Percentiles rank a stretch among this genome's conserved stretches.
phyloP scores from a whole-genome alignment of 2,113 vertebrate species.

The Rhineura floridana region DNA sequence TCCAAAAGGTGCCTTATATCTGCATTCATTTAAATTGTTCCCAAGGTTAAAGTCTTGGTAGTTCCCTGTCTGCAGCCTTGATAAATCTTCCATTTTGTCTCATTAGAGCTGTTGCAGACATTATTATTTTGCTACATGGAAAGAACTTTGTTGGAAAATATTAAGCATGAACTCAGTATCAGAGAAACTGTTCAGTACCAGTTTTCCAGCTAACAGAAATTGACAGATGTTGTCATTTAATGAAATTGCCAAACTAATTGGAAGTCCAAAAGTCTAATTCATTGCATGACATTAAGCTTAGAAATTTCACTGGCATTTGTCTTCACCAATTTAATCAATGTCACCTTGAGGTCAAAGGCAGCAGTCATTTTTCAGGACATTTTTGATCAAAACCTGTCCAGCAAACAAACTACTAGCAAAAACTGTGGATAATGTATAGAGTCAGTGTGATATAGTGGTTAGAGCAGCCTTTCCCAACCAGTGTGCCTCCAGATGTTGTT shows the following conservation, averaged over 20 bases:
- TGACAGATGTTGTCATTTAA: not conserved
- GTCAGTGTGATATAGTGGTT: too few species aligned
- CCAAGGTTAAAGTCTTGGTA: slow-evolving; percentile 6
- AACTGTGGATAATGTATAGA: too few species aligned
- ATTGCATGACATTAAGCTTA: not conserved
- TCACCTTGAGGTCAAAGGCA: not conserved
- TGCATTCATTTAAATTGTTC: not conserved
- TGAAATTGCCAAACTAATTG: not conserved
- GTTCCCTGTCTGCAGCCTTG: not conserved
- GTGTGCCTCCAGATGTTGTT: too few species aligned
- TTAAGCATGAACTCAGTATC: not conserved
- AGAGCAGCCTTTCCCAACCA: too few species aligned
- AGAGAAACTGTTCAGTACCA: not conserved
- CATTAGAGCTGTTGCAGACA: not conserved
- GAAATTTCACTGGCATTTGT: not conserved
- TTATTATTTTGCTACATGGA: not conserved
- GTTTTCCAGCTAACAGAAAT: not conserved
- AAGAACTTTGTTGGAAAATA: not conserved
- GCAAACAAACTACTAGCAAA: not conserved
- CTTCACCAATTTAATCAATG: not conserved
- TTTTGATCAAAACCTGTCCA: not conserved
- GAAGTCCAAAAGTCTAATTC: not conserved
- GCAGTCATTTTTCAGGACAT: not conserved
- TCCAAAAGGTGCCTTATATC: not conserved
- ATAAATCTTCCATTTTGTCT: not conserved